Base-by-base conservation (phyloP, 2,888 invertebrate species). In the Serripes groenlandicus region DNA sequence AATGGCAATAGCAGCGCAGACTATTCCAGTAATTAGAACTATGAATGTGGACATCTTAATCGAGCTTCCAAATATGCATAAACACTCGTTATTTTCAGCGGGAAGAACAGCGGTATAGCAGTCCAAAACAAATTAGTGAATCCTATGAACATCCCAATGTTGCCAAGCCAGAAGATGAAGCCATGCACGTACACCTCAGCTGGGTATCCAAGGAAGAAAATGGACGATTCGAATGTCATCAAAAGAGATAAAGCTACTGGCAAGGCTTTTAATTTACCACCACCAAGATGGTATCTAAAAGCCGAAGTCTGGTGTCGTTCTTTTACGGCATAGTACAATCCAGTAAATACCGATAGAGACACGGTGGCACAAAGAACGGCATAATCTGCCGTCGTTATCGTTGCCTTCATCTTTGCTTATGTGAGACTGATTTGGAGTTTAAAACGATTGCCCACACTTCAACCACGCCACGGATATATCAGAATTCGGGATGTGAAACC, bases 171-270 rank as follows among this genome's bases (percentile, higher is more conserved):
- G 69, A 70, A 83, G 21, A 72, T 58, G 35, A 78, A 79, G 7
- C 83, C 83, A 42, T 83, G 74, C 0, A 80, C 26, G 64, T 83
- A 83, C 11, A 83, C 74, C 62, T 83, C 83, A 5, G 76, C 79
- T 11, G 83, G 83, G 52, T 74, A 80, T 4, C 83, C 83, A 3
- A 83, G 74, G 52, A 70, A 80, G 66, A 83, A 83, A 18, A 83
- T 83, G 11, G 83, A 83, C 15, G 83, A 83, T 35, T 83, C 80
- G 34, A 80, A 83, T 26, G 83, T 83, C 18, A 80, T 80, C 34
- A 83, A 26, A 64, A 83, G 52, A 21, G 83, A 83, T n/a, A 83
- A 26, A 3, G 80, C 83, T 3, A 80, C 80, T 18, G 83, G 83
- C 28, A 80, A 30, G 21, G 80, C 77, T 26, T 77, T 77, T 49